These are phyloP conservation scores for Brenthis hecate DNA, from an alignment of 2,888 invertebrate species.

Conservation along the genomic window DNA sequence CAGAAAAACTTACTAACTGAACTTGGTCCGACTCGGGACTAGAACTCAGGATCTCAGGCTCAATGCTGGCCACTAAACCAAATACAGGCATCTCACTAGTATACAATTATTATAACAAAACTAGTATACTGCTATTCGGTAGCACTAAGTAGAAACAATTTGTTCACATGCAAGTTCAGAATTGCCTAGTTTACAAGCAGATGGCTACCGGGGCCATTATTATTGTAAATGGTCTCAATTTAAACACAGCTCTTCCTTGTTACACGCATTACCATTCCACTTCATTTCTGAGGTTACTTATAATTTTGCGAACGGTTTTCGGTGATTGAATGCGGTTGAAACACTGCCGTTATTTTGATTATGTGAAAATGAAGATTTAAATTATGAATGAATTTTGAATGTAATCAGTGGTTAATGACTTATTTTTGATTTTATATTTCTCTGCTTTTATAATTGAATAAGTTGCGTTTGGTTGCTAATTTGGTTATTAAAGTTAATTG, in stretches of 20 bases:
- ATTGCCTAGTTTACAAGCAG: slow-evolving; percentile 67
- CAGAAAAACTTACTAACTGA: no score
- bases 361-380: slow-evolving; percentile 20
- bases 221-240: slow-evolving; percentile 71
- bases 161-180: slow-evolving; percentile 60
- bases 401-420: no score
- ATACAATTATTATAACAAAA: not conserved
- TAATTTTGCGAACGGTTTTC: slow-evolving; percentile 49
- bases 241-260: slow-evolving; percentile 59
- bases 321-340: slow-evolving; percentile 48
- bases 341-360: slow-evolving; percentile 31
- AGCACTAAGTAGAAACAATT: slow-evolving; percentile 57
- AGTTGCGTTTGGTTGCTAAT: no score
- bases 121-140: slow-evolving; percentile 9
- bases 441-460: no score
- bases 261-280: slow-evolving; percentile 41
- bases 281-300: slow-evolving; percentile 40
- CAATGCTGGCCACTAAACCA: not conserved
- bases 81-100: not conserved
- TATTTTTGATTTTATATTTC: no score
- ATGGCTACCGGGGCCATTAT: slow-evolving; percentile 63
- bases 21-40: no score
- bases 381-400: no score
- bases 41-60: no score
- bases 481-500: no score